Evolutionary conservation across 2,888 invertebrate genomes (phyloP).

Genomic region (Petrophora chlorosata): DNA sequence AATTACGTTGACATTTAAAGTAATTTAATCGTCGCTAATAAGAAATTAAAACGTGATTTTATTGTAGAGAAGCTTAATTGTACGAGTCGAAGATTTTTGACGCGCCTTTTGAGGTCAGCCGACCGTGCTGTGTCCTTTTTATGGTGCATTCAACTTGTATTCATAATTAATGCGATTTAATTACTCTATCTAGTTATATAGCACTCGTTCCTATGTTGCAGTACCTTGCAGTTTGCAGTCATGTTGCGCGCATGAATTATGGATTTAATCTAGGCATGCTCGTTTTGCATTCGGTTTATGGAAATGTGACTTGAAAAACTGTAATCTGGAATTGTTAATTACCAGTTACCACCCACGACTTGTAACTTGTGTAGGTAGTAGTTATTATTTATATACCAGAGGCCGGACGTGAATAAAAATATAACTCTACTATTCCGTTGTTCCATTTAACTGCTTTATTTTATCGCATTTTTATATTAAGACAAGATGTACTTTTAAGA

Average conservation of each 20-base stretch:
- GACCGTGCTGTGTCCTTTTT: slow-evolving; percentile 39
- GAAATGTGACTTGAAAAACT: slow-evolving; percentile 57
- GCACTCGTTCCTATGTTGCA: slow-evolving; percentile 35
- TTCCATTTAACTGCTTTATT: too few relatives aligned
- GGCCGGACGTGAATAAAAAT: slow-evolving; percentile 21
- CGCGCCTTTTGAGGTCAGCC: slow-evolving; percentile 58
- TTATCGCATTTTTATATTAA: slow-evolving; percentile 6
- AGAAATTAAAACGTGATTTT: slow-evolving; percentile 72
- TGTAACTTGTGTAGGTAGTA: slow-evolving; percentile 24
- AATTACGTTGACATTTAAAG: slow-evolving; percentile 66
- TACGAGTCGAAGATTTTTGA: slow-evolving; percentile 57
- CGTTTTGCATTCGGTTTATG: slow-evolving; percentile 65
- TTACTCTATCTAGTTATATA: slow-evolving; percentile 58
- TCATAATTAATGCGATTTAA: slow-evolving; percentile 59
- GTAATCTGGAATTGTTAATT: slow-evolving; percentile 63
- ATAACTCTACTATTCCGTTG: slow-evolving; percentile 17
- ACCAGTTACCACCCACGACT: slow-evolving; percentile 58
- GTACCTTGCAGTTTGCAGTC: slow-evolving; percentile 30
- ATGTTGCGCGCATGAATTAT: slow-evolving; percentile 54
- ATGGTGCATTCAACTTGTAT: slow-evolving; percentile 39
- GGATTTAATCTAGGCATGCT: slow-evolving; percentile 58
- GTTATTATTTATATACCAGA: slow-evolving; percentile 33
- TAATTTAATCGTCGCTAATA: slow-evolving; percentile 66
- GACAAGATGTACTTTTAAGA: too few relatives aligned
- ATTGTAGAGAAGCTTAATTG: slow-evolving; percentile 70